phyloP scores from a whole-genome alignment of 2,888 invertebrate species.

The Diarsia rubi region DNA sequence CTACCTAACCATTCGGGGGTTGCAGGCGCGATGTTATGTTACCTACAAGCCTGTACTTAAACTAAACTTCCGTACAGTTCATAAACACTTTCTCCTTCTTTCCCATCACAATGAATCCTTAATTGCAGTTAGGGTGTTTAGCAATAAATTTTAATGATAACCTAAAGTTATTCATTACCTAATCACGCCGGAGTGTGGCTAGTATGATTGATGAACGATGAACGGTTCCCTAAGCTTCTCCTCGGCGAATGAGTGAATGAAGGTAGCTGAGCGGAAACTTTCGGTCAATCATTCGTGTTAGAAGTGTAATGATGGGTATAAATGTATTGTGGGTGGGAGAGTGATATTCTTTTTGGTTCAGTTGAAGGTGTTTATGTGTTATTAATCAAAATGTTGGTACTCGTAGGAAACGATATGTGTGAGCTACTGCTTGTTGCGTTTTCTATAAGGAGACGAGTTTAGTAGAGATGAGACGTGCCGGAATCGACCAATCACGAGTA shows the following conservation, averaged over 20 bases:
- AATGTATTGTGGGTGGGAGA: constrained; percentile 44
- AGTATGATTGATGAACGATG: constrained; percentile 75
- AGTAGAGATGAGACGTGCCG: background rate
- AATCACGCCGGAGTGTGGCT: constrained; percentile 69
- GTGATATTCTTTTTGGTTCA: constrained; percentile 29
- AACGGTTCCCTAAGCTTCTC: constrained; percentile 50
- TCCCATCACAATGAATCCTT: constrained; percentile 45
- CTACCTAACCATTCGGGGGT: no score
- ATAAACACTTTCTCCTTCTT: constrained; percentile 24
- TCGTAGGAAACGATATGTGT: background rate
- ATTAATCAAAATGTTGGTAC: constrained; percentile 11
- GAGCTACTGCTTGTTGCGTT: background rate
- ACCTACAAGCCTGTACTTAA: background rate
- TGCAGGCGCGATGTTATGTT: no score
- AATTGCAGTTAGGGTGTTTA: constrained; percentile 55
- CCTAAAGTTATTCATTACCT: constrained; percentile 73
- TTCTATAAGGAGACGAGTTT: background rate
- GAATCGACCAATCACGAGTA: background rate
- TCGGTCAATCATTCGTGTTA: constrained; percentile 59
- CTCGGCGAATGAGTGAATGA: constrained; percentile 37
- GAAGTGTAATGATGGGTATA: constrained; percentile 49
- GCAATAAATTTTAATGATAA: constrained; percentile 70
- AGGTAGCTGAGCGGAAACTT: constrained; percentile 54
- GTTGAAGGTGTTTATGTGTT: constrained; percentile 7
- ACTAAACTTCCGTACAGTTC: background rate